phyloP scores from a whole-genome alignment of 2,797 vertebrate genomes.

The Oreonectes daqikongensis region DNA sequence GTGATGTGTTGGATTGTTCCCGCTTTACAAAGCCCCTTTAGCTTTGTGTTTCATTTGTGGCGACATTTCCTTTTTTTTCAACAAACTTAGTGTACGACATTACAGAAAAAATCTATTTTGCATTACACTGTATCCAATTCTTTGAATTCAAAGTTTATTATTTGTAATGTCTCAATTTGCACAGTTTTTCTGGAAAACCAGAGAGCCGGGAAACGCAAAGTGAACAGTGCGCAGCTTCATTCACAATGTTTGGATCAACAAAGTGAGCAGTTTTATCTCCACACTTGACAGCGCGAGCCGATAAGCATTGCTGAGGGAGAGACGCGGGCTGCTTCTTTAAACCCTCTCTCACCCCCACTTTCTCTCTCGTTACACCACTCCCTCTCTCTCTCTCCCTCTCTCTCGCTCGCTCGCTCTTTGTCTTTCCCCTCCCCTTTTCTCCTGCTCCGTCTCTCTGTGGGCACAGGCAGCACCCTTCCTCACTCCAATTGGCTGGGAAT shows the following conservation, averaged over 20 bases:
- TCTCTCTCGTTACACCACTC: conserved; percentile 54
- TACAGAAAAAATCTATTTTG: not conserved
- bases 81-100: not conserved
- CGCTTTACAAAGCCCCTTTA: not conserved
- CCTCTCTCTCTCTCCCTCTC: conserved; percentile 54
- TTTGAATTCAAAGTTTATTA: conserved; percentile 9
- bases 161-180: conserved; percentile 2
- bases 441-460: conserved; percentile 58
- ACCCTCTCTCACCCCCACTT: conserved; percentile 71
- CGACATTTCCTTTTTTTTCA: not conserved
- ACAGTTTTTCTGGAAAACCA: conserved; percentile 13
- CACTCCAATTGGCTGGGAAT: conserved; percentile 78
- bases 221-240: conserved; percentile 51
- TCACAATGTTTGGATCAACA: conserved; percentile 63
- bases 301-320: conserved; percentile 62
- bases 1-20: conserved; percentile 14
- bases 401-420: conserved; percentile 58
- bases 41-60: not conserved
- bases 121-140: not conserved
- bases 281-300: conserved; percentile 58
- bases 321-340: conserved; percentile 71
- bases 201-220: conserved; percentile 34
- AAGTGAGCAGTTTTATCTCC: conserved; percentile 61
- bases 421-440: conserved; percentile 69
- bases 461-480: conserved; percentile 76